Conservation (phyloP, 2,888 invertebrate genomes). For the Molanna angustata region DNA sequence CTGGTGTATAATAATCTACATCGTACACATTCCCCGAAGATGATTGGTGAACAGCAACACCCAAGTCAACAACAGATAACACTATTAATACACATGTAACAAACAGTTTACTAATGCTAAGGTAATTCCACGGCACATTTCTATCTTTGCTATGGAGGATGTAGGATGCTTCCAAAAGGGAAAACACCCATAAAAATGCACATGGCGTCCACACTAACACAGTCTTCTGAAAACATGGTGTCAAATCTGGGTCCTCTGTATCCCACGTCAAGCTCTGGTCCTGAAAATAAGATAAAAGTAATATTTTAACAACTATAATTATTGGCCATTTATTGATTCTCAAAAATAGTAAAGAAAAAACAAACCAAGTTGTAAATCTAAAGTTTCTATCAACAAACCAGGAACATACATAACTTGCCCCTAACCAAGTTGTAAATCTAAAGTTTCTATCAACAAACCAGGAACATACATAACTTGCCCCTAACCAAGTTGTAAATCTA, state of each 20-base stretch:
- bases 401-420: too few species aligned
- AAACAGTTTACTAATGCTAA: constrained; percentile 68
- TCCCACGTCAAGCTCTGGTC: constrained; percentile 75
- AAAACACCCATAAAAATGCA: constrained; percentile 75
- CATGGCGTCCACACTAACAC: constrained; percentile 88
- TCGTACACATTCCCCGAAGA: constrained; percentile 56
- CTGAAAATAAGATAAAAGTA: constrained; percentile 61
- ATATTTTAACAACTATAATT: too few species aligned
- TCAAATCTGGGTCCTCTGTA: constrained; percentile 79
- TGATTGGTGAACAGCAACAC: constrained; percentile 57
- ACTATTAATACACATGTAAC: constrained; percentile 63
- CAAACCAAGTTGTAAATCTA: too few species aligned
- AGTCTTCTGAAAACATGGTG: constrained; percentile 90
- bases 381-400: too few species aligned
- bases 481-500: too few species aligned
- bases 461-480: too few species aligned
- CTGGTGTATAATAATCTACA: constrained; percentile 75
- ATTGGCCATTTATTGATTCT: too few species aligned
- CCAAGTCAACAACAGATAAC: constrained; percentile 67
- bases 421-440: too few species aligned
- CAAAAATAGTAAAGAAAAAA: too few species aligned
- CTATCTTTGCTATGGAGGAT: constrained; percentile 71
- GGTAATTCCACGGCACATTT: constrained; percentile 74
- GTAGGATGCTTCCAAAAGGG: constrained; percentile 72
- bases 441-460: too few species aligned